These are phyloP conservation scores for Chrysomela aeneicollis DNA, from an alignment of 2,888 invertebrate species.

Conservation along the genomic window DNA sequence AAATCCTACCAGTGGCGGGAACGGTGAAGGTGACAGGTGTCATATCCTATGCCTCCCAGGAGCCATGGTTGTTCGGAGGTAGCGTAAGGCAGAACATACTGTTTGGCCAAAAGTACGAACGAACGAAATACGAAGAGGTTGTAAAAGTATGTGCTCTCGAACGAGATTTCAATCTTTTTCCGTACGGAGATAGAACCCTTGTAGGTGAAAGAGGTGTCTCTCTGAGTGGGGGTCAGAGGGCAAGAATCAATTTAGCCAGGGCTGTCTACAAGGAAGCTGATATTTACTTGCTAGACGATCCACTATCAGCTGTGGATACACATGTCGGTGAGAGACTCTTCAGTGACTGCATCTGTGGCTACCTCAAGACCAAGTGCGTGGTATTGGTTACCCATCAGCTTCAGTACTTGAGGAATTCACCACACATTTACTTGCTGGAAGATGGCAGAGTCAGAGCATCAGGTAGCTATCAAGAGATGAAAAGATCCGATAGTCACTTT, in stretches of 20 bases:
- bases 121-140: constrained; percentile 70
- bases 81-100: constrained; percentile 91
- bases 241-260: constrained; percentile 85
- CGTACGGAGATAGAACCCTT: constrained; percentile 79
- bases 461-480: constrained; percentile 38
- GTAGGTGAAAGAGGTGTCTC: constrained; percentile 78
- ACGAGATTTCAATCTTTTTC: constrained; percentile 75
- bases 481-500: constrained; percentile 33
- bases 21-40: constrained; percentile 71
- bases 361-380: constrained; percentile 71
- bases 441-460: constrained; percentile 63
- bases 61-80: constrained; percentile 83
- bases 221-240: constrained; percentile 82
- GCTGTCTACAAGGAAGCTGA: constrained; percentile 84
- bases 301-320: constrained; percentile 87
- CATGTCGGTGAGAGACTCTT: constrained; percentile 87
- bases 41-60: constrained; percentile 80
- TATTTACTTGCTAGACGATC: constrained; percentile 88
- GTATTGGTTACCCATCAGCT: constrained; percentile 79
- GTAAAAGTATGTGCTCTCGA: constrained; percentile 75
- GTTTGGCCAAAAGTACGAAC: constrained; percentile 80
- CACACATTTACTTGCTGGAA: constrained; percentile 66
- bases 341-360: constrained; percentile 74
- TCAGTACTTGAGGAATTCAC: constrained; percentile 68
- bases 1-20: constrained; percentile 73